Conservation (phyloP, 2,797 vertebrate species). For the Poecilia velifera region DNA sequence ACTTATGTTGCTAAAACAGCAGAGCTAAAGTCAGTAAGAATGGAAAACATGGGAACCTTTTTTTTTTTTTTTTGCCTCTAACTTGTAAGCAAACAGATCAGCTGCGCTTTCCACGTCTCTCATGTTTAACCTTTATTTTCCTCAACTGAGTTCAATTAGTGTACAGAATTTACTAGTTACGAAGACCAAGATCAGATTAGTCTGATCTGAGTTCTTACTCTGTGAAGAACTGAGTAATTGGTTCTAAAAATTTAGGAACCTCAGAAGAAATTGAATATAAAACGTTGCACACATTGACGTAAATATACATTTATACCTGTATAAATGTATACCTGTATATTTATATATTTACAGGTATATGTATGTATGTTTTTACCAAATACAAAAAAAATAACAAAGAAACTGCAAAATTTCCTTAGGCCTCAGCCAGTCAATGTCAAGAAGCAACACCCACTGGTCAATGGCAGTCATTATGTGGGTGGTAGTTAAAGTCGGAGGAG, state of each 20-base stretch:
- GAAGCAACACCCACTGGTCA: constrained; percentile 60
- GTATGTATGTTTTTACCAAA: constrained; percentile 4
- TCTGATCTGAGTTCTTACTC: too few relatives aligned
- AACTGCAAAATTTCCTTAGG: constrained; percentile 28
- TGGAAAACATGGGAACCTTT: not conserved
- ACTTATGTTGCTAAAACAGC: not conserved
- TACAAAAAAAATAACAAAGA: not conserved
- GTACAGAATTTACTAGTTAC: not conserved
- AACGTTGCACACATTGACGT: too few relatives aligned
- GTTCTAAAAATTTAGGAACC: not conserved
- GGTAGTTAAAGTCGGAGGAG: constrained; percentile 28
- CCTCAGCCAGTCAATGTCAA: constrained; percentile 57
- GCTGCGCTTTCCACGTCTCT: not conserved
- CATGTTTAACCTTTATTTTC: not conserved
- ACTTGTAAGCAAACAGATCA: not conserved
- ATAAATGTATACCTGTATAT: not conserved
- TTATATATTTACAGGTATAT: too few relatives aligned
- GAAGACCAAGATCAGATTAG: not conserved
- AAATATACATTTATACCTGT: not conserved
- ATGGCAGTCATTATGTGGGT: constrained; percentile 42
- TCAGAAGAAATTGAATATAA: not conserved
- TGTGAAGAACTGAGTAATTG: too few relatives aligned
- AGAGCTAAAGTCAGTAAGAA: not conserved
- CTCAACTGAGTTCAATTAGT: not conserved
- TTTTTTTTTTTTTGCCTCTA: not conserved